Percentiles rank a stretch among this genome's conserved stretches.
phyloP scores from a whole-genome alignment of 2,888 invertebrate species.

The Plagodis pulveraria region DNA sequence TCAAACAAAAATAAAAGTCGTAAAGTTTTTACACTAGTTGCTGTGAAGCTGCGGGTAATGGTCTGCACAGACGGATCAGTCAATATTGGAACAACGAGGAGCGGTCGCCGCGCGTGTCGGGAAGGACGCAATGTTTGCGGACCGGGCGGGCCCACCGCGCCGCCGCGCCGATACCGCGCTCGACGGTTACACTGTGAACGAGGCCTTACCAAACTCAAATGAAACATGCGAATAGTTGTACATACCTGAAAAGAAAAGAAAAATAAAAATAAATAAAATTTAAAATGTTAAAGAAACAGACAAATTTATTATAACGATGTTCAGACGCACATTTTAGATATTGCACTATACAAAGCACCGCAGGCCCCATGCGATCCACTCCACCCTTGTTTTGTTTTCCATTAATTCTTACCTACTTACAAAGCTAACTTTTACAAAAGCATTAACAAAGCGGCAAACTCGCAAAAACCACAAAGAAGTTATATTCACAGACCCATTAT shows the following conservation, averaged over 20 bases:
- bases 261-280: conserved; percentile 1
- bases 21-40: conserved; percentile 5
- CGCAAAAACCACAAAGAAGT: conserved; percentile 8
- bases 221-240: not conserved
- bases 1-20: conserved; percentile 7
- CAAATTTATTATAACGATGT: no score
- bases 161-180: no score
- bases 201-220: conserved; percentile 8
- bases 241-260: conserved; percentile 4
- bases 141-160: not conserved
- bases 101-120: not conserved
- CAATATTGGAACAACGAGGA: conserved; percentile 5
- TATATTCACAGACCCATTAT: conserved; percentile 8
- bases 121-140: not conserved
- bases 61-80: conserved; percentile 7
- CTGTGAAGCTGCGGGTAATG: conserved; percentile 19
- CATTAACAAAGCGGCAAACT: conserved; percentile 11
- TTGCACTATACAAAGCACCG: no score
- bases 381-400: no score
- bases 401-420: not conserved
- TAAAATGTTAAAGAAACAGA: not conserved
- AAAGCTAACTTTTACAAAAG: conserved; percentile 10
- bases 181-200: not conserved
- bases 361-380: no score
- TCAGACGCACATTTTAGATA: no score